Conservation (phyloP, 2,888 invertebrate species). For the Heteropelma amictum region DNA sequence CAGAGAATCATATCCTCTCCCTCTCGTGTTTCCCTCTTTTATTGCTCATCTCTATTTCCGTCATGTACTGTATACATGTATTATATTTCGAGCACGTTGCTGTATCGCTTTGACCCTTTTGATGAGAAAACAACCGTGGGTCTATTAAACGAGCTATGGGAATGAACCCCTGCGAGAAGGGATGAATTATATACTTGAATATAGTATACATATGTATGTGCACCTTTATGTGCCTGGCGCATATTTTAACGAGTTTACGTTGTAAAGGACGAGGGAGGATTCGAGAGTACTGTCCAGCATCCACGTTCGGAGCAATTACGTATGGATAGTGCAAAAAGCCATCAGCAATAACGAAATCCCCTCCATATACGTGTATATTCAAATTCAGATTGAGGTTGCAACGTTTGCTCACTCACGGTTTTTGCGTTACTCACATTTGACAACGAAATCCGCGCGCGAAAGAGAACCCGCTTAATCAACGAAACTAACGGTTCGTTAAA, state of each 20-base stretch:
- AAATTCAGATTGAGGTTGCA: constrained; percentile 4
- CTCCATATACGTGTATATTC: not conserved
- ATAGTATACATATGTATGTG: not conserved
- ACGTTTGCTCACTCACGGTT: not conserved
- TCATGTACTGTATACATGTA: too few species aligned
- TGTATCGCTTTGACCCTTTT: not conserved
- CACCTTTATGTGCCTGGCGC: not conserved
- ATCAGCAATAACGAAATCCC: not conserved
- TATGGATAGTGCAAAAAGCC: not conserved
- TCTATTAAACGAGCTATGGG: not conserved
- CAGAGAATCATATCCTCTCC: not conserved
- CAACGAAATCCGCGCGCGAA: not conserved
- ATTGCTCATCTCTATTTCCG: too few species aligned
- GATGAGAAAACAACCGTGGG: not conserved
- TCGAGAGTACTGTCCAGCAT: too few species aligned
- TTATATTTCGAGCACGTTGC: not conserved
- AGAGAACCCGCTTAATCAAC: not conserved
- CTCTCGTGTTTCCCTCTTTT: not conserved
- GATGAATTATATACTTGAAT: not conserved
- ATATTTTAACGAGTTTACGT: constrained; percentile 34
- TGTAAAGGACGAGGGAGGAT: too few species aligned
- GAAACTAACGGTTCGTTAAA: not conserved
- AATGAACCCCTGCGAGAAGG: not conserved
- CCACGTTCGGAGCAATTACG: not conserved
- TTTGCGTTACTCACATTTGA: not conserved